Evolutionary conservation across 2,888 invertebrate genomes (phyloP), one percentile per base, ranked within the genome.

Genomic region (Scrobipalpa costella): DNA sequence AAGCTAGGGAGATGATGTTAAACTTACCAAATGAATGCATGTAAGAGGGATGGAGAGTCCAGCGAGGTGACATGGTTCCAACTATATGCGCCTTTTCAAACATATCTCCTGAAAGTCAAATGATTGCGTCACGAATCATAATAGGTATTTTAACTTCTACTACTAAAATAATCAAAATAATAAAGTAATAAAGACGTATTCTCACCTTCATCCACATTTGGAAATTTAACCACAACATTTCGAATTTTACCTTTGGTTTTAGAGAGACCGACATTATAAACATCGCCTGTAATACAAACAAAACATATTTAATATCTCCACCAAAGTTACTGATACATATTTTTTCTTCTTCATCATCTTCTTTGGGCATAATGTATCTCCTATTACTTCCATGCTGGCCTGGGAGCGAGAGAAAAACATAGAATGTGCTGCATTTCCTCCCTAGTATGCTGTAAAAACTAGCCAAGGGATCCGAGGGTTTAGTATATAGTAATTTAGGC

Each of bases 11-110:
- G 2, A 27, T 27, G 2, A 27, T n/a, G n/a, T 44, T 6, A 44
- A 44, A 6, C 33, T 76, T 79, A 88, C 93, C 97, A 83, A 98
- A 98, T 1, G 97, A 96, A 79, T 98, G 98, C 96, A 97, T 98
- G 78, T 98, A 98, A 0, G 95, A 94, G 0, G 97, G 96, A 86
- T 96, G 94, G 47, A 97, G 84, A 38, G 94, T 90, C 97, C 96
- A 97, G 65, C 96, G 93, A 2, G 95, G 94, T 11, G 95, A 94
- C 67, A 97, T 84, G 1, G 93, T 92, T 3, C 94, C 95, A 2
- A 96, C 94, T 34, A 96, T 91, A 68, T 93, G 92, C 0, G 95
- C 96, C 69, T 93, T 89, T 68, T 94, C 93, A 74, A 96, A 95
- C 94, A 94, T 93, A 63, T 92, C 90, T 13, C 88, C 91, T 92